Conservation (phyloP, 1,140 invertebrate species). For the Leptonema lineaticorne region DNA sequence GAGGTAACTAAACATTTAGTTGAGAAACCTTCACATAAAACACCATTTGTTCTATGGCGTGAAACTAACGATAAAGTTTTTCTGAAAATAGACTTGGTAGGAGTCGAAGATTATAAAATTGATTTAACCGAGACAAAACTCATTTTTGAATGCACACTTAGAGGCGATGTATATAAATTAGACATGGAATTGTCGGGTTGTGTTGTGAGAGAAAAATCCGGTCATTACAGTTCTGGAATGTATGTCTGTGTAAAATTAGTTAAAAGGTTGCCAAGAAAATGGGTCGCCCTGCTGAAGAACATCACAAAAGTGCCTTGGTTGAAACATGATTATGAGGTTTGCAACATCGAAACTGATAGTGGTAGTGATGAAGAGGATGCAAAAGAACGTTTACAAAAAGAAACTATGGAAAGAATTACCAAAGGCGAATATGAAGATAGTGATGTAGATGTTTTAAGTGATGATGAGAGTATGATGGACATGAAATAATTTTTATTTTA, state of each 20-base stretch:
- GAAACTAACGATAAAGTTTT: background rate
- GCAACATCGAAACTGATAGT: background rate
- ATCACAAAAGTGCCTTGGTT: background rate
- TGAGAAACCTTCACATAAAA: slow-evolving; percentile 3
- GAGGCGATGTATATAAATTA: background rate
- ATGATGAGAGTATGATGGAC: background rate
- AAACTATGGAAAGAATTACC: background rate
- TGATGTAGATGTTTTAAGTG: background rate
- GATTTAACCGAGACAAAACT: background rate
- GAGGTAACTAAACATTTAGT: background rate
- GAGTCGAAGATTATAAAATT: slow-evolving; percentile 9
- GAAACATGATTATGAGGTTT: background rate
- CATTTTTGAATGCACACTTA: background rate
- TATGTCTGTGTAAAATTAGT: background rate
- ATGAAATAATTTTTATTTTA: background rate
- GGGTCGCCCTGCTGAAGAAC: background rate
- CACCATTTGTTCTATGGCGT: background rate
- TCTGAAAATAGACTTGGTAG: slow-evolving; percentile 9
- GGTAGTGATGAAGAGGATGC: background rate
- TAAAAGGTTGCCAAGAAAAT: background rate
- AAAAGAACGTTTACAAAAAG: background rate
- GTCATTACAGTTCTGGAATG: background rate
- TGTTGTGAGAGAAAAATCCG: background rate
- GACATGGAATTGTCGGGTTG: background rate
- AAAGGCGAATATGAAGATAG: background rate